phyloP scores from a whole-genome alignment of 2,113 vertebrate species.

The Pygoscelis adeliae region DNA sequence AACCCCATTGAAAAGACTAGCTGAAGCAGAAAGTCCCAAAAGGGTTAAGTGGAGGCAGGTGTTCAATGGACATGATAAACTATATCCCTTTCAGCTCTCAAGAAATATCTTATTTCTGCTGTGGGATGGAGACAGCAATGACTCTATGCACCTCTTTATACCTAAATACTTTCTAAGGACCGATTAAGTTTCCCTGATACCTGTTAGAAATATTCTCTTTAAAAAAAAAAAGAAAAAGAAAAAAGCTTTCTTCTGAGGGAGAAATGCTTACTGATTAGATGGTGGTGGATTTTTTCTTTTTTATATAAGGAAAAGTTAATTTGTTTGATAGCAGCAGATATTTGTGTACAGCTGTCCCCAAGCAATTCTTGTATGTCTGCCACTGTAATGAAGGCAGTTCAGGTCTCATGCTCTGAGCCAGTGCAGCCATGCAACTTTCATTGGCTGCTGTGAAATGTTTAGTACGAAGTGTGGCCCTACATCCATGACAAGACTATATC shows the following conservation, averaged over 20 bases:
- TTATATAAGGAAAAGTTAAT: not conserved
- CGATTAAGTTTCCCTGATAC: not conserved
- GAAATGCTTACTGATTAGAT: not conserved
- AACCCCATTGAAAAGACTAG: conserved; percentile 76
- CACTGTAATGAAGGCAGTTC: not conserved
- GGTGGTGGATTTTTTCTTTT: not conserved
- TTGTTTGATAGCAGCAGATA: not conserved
- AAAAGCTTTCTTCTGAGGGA: not conserved
- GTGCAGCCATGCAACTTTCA: not conserved
- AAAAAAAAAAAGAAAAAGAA: not conserved
- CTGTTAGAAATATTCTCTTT: not conserved
- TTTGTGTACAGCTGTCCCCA: not conserved
- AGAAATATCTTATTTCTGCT: conserved; percentile 46
- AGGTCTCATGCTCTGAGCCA: not conserved
- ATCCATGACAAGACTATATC: not conserved
- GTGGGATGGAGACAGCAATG: not conserved
- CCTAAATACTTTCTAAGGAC: not conserved
- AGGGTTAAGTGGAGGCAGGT: conserved; percentile 84
- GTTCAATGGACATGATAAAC: conserved; percentile 52
- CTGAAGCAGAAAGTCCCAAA: conserved; percentile 82
- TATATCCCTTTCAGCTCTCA: not conserved
- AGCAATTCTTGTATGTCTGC: not conserved
- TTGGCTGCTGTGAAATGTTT: not conserved
- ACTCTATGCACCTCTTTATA: not conserved
- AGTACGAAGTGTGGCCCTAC: not conserved